Percentiles rank a stretch among this genome's conserved stretches.
phyloP scores from a whole-genome alignment of 2,888 invertebrate genomes.

The Willowsia nigromaculata region DNA sequence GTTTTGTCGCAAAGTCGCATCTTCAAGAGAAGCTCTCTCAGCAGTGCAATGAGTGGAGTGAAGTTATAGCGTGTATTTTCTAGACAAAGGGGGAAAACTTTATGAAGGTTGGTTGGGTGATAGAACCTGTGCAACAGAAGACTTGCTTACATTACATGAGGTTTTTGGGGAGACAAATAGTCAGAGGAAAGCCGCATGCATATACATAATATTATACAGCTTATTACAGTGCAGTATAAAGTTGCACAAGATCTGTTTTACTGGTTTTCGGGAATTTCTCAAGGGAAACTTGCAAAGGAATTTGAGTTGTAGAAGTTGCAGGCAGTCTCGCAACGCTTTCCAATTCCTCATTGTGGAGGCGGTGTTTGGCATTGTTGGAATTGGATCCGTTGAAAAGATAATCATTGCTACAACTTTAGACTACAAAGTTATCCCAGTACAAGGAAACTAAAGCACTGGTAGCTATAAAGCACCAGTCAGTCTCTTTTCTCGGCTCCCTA shows the following conservation, averaged over 20 bases:
- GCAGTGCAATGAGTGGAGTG: neutral
- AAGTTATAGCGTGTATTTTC: neutral
- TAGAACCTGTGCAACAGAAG: neutral
- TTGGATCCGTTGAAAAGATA: too few relatives aligned
- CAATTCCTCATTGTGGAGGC: too few relatives aligned
- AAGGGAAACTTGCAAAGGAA: conserved; percentile 48
- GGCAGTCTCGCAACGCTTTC: neutral
- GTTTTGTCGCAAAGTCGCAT: conserved; percentile 1
- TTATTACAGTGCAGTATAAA: neutral
- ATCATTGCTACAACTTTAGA: too few relatives aligned
- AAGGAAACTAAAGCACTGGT: neutral
- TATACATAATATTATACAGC: neutral
- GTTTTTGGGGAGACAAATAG: too few relatives aligned
- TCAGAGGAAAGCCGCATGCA: conserved; percentile 11
- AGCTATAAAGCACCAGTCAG: neutral
- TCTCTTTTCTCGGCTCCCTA: neutral
- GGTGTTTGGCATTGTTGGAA: too few relatives aligned
- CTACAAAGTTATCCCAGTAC: neutral
- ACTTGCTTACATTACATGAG: neutral
- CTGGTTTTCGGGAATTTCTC: conserved; percentile 58
- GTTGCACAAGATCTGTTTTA: conserved; percentile 36
- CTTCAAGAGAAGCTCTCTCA: neutral
- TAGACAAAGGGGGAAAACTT: neutral
- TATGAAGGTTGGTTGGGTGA: neutral
- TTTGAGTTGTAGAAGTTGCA: conserved; percentile 7